Evolutionary conservation across 1,140 invertebrate species (phyloP), one percentile per base, ranked within the genome.

Genomic region (Cotesia chilonis): DNA sequence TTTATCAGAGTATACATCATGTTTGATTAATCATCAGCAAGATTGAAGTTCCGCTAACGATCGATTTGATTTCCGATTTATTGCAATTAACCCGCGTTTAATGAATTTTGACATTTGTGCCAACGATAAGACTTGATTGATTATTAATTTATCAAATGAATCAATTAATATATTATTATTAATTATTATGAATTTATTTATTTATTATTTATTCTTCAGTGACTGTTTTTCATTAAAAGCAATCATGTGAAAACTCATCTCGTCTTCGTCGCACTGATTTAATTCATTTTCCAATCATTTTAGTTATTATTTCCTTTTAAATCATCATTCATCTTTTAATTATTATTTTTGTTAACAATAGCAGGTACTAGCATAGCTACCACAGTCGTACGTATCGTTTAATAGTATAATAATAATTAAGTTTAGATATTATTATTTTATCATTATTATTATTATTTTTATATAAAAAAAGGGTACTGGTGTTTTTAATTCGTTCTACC

Each of bases 311-410:
- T 72, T 76, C 35, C 64, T 72, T 74, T 77, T 83, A 28, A 28
- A 28, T 28, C 28, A 28, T 28, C 28, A 28, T 28, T 28, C 28
- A 28, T 28, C 28, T 28, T 28, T 28, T 28, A 28, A 2, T 28
- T 28, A 28, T 28, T 28, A 28, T 74, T 81, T 74, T 85, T 64
- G n/a, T 84, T 86, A 85, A 86, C 82, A 86, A 85, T 86, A 87
- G 83, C 85, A 87, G 85, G 85, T 87, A 87, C 85, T 86, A 86
- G 85, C 84, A 86, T 87, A 87, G 85, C 84, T 87, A 87, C 83
- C 85, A 87, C 85, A 86, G 85, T 85, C 84, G 84, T 86, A 87
- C 85, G 84, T 85, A 85, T 87, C 85, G 82, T 85, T 47, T 85
- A 83, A 85, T 84, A 85, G 84, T 86, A 84, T 47, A 84, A 76